Base-by-base conservation (phyloP, 2,888 invertebrate species). In the Megaustenia siamemsis region DNA sequence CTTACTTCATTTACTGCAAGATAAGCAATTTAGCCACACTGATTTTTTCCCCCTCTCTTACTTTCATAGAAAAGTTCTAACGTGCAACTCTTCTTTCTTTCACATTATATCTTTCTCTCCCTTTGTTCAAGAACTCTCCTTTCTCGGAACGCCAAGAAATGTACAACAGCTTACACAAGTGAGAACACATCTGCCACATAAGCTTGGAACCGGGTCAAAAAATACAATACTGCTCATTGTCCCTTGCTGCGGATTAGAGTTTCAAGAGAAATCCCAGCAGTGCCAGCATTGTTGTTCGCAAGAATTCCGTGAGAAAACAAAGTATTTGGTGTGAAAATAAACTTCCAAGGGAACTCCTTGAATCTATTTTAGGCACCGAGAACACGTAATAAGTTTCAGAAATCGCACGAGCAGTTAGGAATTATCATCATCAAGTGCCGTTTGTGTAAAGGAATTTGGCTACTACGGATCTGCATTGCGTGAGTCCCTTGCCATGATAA, bases 221-320 rank as follows among this genome's bases (percentile, higher is more conserved):
- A 35, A 76, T 49, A 49, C 76, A 76, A 76, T 76, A 28, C 56
- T 76, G 76, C 76, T 76, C 24, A 76, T 53, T 76, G 53, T 49
- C 35, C 53, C 10, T 38, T 8, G 1, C 15, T 8, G 2, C 12
- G 49, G 76, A 53, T 73, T 53, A 76, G n/a, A 56, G 76, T 35
- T 18, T 21, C 38, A 15, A 38, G 0, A 24, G 53, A 76, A 38
- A 45, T 18, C 56, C 56, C 28, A 1, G 3, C n/a, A 24, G 45
- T 38, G 76, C 56, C 49, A 76, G 35, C 76, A 53, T 76, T 53
- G 49, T 53, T 76, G 49, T 53, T 76, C 56, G 24, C 53, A 12
- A 32, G 56, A 18, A 21, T 49, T 24, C 35, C 56, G 12, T 24
- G 56, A 76, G 76, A 76, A 76, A 76, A 76, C 32, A 76, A 45